Evolutionary conservation across 2,797 vertebrate genomes (phyloP).

Genomic region (Gobio occitaniae): DNA sequence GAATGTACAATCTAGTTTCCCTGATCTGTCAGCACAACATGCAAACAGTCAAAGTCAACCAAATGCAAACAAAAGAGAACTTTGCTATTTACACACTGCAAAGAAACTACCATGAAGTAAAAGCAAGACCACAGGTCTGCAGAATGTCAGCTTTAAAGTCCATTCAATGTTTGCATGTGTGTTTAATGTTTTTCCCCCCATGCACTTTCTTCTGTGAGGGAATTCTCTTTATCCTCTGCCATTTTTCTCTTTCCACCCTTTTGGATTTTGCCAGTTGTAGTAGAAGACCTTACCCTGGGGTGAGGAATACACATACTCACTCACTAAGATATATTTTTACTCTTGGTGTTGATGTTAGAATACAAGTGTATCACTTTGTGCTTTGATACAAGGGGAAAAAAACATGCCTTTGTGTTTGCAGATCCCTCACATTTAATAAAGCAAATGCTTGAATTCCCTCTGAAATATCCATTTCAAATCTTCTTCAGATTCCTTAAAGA

Average conservation of each 20-base stretch:
- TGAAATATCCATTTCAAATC: background rate
- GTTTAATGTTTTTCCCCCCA: constrained; percentile 52
- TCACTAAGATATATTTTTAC: constrained; percentile 58
- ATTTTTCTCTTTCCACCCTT: constrained; percentile 81
- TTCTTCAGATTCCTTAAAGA: background rate
- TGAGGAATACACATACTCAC: constrained; percentile 66
- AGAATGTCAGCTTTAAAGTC: constrained; percentile 59
- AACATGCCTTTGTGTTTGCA: constrained; percentile 44
- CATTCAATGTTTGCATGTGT: constrained; percentile 57
- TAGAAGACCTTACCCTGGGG: constrained; percentile 81
- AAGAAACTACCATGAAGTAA: constrained; percentile 79
- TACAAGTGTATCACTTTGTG: constrained; percentile 38
- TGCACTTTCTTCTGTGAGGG: constrained; percentile 68
- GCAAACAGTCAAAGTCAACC: constrained; percentile 65
- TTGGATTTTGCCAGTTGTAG: constrained; percentile 76
- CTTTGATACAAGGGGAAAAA: constrained; percentile 46
- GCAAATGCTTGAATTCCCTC: constrained; percentile 21
- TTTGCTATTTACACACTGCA: constrained; percentile 70
- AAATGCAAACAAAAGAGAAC: constrained; percentile 77
- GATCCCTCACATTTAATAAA: constrained; percentile 42
- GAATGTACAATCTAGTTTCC: background rate
- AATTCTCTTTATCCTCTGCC: constrained; percentile 83
- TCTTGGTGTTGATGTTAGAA: constrained; percentile 58
- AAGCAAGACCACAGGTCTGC: constrained; percentile 52
- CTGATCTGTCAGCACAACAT: constrained; percentile 69